These are phyloP conservation scores for Stigmatopora nigra DNA, from an alignment of 2,113 vertebrate species.

Conservation along the genomic window DNA sequence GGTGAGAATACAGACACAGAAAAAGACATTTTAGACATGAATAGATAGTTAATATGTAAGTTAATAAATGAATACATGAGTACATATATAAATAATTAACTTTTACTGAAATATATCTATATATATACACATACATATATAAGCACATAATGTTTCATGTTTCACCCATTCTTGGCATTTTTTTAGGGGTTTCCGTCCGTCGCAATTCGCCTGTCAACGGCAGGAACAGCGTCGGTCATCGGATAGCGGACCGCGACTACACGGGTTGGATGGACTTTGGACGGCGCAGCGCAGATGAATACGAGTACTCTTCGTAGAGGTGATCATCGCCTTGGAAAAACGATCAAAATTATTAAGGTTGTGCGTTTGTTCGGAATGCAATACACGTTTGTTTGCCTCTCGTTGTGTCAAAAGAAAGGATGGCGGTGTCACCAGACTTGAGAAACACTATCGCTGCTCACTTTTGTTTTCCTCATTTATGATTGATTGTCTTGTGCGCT, in stretches of 20 bases:
- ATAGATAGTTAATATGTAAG: too few relatives aligned
- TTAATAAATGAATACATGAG: too few relatives aligned
- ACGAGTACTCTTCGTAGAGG: conserved; percentile 83
- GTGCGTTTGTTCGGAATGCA: conserved; percentile 81
- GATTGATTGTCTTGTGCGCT: not conserved
- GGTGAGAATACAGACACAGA: too few relatives aligned
- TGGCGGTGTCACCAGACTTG: conserved; percentile 35
- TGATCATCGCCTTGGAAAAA: not conserved
- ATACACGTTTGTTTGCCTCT: conserved; percentile 73
- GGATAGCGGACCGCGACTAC: conserved; percentile 94
- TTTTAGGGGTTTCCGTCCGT: conserved; percentile 72
- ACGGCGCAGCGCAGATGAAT: conserved; percentile 90
- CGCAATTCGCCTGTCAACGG: conserved; percentile 75
- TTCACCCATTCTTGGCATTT: not conserved
- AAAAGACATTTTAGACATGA: too few relatives aligned
- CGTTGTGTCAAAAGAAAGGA: conserved; percentile 31
- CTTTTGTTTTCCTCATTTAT: not conserved
- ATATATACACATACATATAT: too few relatives aligned
- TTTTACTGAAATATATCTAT: too few relatives aligned
- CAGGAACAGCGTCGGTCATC: conserved; percentile 76
- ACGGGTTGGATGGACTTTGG: conserved; percentile 99
- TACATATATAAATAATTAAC: too few relatives aligned
- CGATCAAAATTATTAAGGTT: conserved; percentile 72
- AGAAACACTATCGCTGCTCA: conserved; percentile 9
- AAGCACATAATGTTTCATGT: too few relatives aligned